Base-by-base conservation (phyloP, 2,797 vertebrate genomes). In the Nasua narica region DNA sequence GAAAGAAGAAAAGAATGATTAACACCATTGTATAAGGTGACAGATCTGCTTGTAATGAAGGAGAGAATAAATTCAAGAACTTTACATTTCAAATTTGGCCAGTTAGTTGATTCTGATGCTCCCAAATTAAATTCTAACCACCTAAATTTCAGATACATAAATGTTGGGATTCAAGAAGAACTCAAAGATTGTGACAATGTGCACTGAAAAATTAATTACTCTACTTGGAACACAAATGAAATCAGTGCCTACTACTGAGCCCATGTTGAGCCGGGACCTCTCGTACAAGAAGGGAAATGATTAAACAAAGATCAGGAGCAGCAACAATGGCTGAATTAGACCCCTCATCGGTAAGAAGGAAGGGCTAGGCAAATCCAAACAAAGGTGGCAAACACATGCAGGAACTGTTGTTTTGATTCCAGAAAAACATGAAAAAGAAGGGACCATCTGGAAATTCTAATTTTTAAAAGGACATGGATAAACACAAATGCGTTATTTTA, bases 401-500 rank as follows among this genome's bases (percentile, higher is more conserved):
- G 67, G 35, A 93, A 91, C 37, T 86, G n/a, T 50, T 93, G 62
- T 58, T 97, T 77, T 58, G 60, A 74, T 76, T 94, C 7, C 35
- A 4, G 14, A 70, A 97, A 84, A 91, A 37, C n/a, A 85, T 37
- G 60, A 85, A 92, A 90, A 84, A 60, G 70, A 60, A 96, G 46
- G 25, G 69, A 67, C 14, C 54, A 92, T 92, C 43, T 94, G 91
- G 87, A 97, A 96, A 96, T 94, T 93, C 58, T 88, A 90, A 90
- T 83, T 86, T 96, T 93, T 94, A 87, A 97, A 96, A 96, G 67
- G 46, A 96, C 23, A 16, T 43, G 67, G 77, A 93, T 95, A 95
- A 97, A 93, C 37, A 96, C 74, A 95, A 96, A 95, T 92, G 74
- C 11, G 83, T 91, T 94, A 86, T 82, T 93, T 97, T 92, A 58